Base-by-base conservation (phyloP, 1,140 invertebrate genomes). In the Drosophila tropicalis region DNA sequence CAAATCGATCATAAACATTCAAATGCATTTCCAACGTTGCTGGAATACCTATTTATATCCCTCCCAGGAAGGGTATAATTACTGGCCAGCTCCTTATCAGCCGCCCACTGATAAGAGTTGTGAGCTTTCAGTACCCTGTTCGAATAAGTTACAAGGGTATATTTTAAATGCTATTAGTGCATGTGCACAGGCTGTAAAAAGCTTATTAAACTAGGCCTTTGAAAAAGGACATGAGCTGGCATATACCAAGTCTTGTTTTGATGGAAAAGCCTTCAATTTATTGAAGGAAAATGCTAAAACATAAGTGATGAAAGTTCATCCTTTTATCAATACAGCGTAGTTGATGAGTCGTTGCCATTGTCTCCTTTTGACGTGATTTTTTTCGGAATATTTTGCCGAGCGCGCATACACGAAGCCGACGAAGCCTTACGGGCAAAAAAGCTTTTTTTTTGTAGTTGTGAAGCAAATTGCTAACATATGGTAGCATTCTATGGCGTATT, bases 391-490 rank as follows among this genome's bases (percentile, higher is more conserved):
- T 58, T 58, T 58, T 36, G 32, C 56, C 56, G 56, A 29, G 44
- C 57, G 29, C 44, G 5, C 39, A 1, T 3, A 36, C 19, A 54
- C 73, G 72, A 76, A 67, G 29, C 15, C n/a, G 36, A 70, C 72
- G 72, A 72, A 55, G 62, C 19, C 39, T 44, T 62, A 62, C 70
- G 58, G 70, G 65, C 70, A 60, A 39, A 51, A 70, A 41, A 71
- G 72, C 72, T 76, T 76, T 75, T 58, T 32, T 64, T 72, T 69
- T 32, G 39, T 72, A 19, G 61, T 32, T 22, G 65, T 47, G 54
- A 25, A 61, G 51, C 39, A 65, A 73, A 86, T 77, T 69, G 67
- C 83, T 89, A 86, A 68, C 83, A 86, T 86, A 86, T 86, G 83
- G 83, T 67, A 80, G 84, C 67, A 66, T 83, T 89, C 75, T 66